Evolutionary conservation across 2,888 invertebrate species (phyloP), one percentile per base, ranked within the genome.

Genomic region (Psylliodes chrysocephalus): DNA sequence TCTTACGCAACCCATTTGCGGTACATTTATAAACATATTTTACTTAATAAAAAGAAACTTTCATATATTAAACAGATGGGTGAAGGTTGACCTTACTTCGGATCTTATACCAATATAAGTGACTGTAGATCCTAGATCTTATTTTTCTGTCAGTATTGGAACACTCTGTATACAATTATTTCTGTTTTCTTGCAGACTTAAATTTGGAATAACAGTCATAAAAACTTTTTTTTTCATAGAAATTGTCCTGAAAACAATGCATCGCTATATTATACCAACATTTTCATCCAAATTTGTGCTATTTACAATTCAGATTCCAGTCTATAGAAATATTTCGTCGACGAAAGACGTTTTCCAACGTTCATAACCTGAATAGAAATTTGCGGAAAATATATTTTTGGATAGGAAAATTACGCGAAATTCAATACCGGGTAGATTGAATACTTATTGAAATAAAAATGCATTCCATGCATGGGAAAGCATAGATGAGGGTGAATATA

Each of bases 251-350:
- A 38, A 59, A 47, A 22, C 38, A 40, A 57, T 49, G 38, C 25
- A 46, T 57, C 14, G 56, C 46, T 5, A 57, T 15, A 38, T 57
- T 38, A 47, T 57, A 49, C 57, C 56, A 25, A 46, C 44, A 38
- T 33, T 35, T 47, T 15, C 33, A 54, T 53, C 17, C 56, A 55
- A 52, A 51, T 55, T 63, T 42, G 15, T 30, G 25, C 25, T 25
- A 60, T 64, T 59, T 62, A 38, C 67, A 64, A 55, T 64, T 62
- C 59, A 59, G 51, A 67, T 64, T 64, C 46, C 17, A 28, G 19
- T 59, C 54, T 35, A 35, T 44, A 55, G 63, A 52, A 61, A 64
- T 55, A 59, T 61, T 46, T 51, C 19, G 28, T 8, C 17, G 10
- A 18, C 8, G 8, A 42, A 42, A 2, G n/a, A n/a, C n/a, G n/a